Conservation (phyloP, 2,113 vertebrate genomes). For the Nerophis ophidion region DNA sequence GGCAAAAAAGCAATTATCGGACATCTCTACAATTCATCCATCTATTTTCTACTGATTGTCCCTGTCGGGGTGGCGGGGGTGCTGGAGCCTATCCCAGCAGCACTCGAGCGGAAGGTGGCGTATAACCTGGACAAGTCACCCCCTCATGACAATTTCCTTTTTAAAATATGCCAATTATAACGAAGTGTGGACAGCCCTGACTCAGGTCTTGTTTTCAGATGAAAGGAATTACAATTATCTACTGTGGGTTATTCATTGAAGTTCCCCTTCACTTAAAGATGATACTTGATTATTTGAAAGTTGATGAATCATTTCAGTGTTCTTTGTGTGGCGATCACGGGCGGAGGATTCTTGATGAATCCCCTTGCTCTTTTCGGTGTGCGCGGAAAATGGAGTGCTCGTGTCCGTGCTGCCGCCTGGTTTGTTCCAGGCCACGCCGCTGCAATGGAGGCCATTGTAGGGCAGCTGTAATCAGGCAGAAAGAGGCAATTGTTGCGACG, state of each 20-base stretch:
- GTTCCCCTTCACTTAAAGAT: not conserved
- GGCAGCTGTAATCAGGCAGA: conserved; percentile 51
- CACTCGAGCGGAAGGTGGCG: no score
- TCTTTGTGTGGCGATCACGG: conserved; percentile 1
- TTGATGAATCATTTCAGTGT: not conserved
- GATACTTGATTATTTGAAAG: not conserved
- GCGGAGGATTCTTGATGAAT: not conserved
- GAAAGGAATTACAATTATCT: not conserved
- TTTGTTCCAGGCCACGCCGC: conserved; percentile 20
- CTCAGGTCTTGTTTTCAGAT: not conserved
- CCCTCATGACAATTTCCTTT: no score
- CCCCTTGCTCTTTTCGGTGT: conserved; percentile 15
- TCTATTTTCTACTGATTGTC: no score
- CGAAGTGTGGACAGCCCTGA: no score
- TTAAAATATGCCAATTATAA: no score
- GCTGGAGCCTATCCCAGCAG: no score
- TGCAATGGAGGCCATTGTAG: conserved; percentile 30
- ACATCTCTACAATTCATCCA: no score
- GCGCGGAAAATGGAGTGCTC: conserved; percentile 15
- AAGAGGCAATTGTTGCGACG: conserved; percentile 46
- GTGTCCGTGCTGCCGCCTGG: conserved; percentile 35
- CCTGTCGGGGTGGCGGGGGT: no score
- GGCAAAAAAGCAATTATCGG: no score
- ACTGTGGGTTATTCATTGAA: conserved; percentile 5
- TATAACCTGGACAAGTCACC: no score